Base-by-base conservation (phyloP, 2,113 vertebrate genomes). In the Osmerus eperlanus region DNA sequence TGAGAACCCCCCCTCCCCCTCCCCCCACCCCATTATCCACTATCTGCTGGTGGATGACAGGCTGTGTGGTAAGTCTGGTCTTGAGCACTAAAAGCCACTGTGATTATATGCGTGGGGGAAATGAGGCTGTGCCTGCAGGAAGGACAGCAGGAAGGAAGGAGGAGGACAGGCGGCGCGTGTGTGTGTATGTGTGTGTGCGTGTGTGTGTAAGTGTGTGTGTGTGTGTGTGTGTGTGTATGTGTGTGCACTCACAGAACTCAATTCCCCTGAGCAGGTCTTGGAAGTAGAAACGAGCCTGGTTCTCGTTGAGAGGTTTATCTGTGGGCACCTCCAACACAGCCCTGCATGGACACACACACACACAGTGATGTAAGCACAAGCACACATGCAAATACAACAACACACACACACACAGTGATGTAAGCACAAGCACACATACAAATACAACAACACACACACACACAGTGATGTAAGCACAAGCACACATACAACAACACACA, bases 251-350 rank as follows among this genome's bases (percentile, higher is more conserved):
- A 99, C 97, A 84, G 79, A 96, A 99, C 84, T 99, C 96, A 1
- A 99, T 99, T 90, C 97, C 97, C 89, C 96, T 95, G 86, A 98
- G 94, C 78, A 99, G 90, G 84, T 99, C 97, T 85, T 96, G 95
- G 90, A 99, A 98, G 91, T 98, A 98, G 88, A 98, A 98, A 1
- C 96, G 94, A 36, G 95, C 94, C 88, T 97, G 96, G 81, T 97
- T 95, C 84, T 98, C 97, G 0, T 94, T 95, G 56, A 99, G 94
- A 0, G 94, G 94, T 80, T 96, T 98, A 78, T 95, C 89, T 51
- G 96, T 92, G 23, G 97, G 97, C 66, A 99, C 93, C 87, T 99
- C 97, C 96, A 99, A 97, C 87, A 99, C 97, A 0, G 97, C 94
- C 66, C 97, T 99, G 84, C 19, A 81, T 4, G 56, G n/a, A 72